phyloP scores from a whole-genome alignment of 2,888 invertebrate species.

The Therioaphis trifolii region DNA sequence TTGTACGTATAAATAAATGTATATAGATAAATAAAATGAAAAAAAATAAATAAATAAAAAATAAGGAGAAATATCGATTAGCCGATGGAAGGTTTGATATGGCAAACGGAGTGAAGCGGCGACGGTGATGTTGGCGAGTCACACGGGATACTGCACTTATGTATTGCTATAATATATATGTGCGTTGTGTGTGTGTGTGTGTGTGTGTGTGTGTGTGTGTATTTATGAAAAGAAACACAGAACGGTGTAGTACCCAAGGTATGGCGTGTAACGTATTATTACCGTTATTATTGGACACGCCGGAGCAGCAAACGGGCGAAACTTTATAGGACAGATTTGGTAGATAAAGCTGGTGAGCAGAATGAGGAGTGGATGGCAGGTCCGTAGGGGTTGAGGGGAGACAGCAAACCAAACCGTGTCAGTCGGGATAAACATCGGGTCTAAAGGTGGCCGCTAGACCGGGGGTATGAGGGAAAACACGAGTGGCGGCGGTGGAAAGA shows the following conservation, averaged over 20 bases:
- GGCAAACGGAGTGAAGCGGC: background rate
- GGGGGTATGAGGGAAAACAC: too few relatives aligned
- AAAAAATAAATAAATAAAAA: background rate
- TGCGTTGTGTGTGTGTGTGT: too few relatives aligned
- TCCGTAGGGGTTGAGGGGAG: background rate
- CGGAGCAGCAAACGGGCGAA: background rate
- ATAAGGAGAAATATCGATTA: conserved; percentile 38
- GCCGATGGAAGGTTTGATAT: conserved; percentile 18
- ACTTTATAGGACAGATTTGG: conserved; percentile 46
- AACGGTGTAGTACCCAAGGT: conserved; percentile 16
- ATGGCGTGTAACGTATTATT: conserved; percentile 40
- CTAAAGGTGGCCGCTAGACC: conserved; percentile 2
- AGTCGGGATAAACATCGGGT: conserved; percentile 46
- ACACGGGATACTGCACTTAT: conserved; percentile 8
- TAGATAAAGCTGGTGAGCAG: background rate
- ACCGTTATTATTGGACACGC: conserved; percentile 34
- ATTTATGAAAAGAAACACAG: conserved; percentile 1
- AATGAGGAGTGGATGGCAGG: background rate
- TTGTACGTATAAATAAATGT: too few relatives aligned
- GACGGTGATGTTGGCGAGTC: background rate
- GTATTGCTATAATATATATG: too few relatives aligned
- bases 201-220: too few relatives aligned
- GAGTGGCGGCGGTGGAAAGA: background rate
- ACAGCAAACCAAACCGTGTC: conserved; percentile 45
- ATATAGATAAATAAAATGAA: background rate